Evolutionary conservation across 2,113 vertebrate genomes (phyloP).

Genomic region (Sialia sialis): DNA sequence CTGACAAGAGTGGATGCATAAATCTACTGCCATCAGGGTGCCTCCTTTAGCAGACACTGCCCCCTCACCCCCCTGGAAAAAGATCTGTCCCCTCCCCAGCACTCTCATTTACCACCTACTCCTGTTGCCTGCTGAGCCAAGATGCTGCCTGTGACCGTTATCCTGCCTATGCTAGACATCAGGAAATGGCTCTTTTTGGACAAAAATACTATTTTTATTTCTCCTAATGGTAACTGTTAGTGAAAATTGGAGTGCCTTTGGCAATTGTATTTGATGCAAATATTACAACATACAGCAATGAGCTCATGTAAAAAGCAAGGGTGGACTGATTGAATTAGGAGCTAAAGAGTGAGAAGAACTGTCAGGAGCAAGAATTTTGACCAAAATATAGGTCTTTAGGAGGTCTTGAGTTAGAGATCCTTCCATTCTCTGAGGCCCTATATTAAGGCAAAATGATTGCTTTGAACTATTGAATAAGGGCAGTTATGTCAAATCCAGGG

Average conservation of each 20-base stretch:
- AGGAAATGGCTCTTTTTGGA: slow-evolving; percentile 7
- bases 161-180: neutral
- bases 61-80: neutral
- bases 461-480: neutral
- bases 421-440: neutral
- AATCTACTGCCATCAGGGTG: slow-evolving; percentile 49
- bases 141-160: slow-evolving; percentile 23
- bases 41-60: neutral
- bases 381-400: neutral
- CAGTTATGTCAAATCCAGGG: neutral
- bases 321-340: neutral
- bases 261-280: neutral
- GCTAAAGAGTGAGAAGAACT: neutral
- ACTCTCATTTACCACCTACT: slow-evolving; percentile 61
- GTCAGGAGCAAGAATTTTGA: neutral
- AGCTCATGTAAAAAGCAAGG: neutral
- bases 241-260: slow-evolving; percentile 26
- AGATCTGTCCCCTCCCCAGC: slow-evolving; percentile 13
- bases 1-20: slow-evolving; percentile 16
- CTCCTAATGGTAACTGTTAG: slow-evolving; percentile 29
- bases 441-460: neutral
- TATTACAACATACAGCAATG: neutral
- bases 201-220: neutral
- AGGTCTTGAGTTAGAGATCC: neutral
- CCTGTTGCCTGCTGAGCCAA: slow-evolving; percentile 5